Base-by-base conservation (phyloP, 2,888 invertebrate genomes). In the Philopedon plagiatum region DNA sequence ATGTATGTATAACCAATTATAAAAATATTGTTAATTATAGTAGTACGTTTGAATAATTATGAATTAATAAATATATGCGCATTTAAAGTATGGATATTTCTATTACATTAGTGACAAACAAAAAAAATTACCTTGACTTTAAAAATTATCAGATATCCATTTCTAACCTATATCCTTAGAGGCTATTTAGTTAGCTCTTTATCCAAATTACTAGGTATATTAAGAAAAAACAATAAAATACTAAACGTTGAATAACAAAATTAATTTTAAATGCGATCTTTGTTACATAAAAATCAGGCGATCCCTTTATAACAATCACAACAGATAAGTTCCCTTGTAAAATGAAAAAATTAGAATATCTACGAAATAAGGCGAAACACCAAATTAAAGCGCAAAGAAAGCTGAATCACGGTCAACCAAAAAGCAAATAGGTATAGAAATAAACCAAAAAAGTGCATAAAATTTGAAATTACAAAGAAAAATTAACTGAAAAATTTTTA, bases 361-460 rank as follows among this genome's bases (percentile, higher is more conserved):
- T 62, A 44, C 46, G 19, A 49, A 49, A 21, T 34, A 37, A 15
- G 5, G 49, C 62, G 29, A 15, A 62, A 46, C 34, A 46, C 19
- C 19, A 37, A 37, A 41, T 37, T 58, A 51, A 62, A 62, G 62
- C 62, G 49, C 62, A 49, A 62, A 46, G 19, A 29, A 61, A 46
- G 62, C 62, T 26, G 26, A 46, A 44, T 34, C 46, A 21, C 37
- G 32, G 26, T 51, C 21, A 62, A 34, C 34, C n/a, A 51, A 62
- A 46, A 21, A 29, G 62, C 62, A 46, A 44, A 26, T 49, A n/a
- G n/a, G n/a, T n/a, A 46, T 34, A 46, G n/a, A 62, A 62, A 62
- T 46, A 62, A 49, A 34, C 21, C 8, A 46, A 62, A 61, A 57
- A 34, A 49, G 13, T 34, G 51, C 46, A 9, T 21, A 49, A 37